Base-by-base conservation (phyloP, 2,113 vertebrate species). In the Gasterosteus aculeatus region DNA sequence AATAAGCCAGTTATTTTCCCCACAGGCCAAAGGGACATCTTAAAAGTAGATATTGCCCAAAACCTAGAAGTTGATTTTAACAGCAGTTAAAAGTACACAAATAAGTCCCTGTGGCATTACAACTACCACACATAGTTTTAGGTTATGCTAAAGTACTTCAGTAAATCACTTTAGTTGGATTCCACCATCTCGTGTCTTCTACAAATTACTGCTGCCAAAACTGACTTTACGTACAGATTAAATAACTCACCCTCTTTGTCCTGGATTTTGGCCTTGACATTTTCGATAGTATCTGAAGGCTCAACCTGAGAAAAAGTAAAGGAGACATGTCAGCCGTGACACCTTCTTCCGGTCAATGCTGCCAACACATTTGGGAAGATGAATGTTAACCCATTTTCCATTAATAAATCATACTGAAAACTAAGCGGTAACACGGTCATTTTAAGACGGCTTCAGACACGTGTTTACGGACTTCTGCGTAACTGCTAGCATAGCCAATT, bases 261-360 rank as follows among this genome's bases (percentile, higher is more conserved):
- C 91, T 99, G 98, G 91, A 99, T 99, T 84, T 99, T 99, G 16
- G 96, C 96, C 84, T 99, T 99, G 18, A 99, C 98, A 97, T 99
- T 99, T 93, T 99, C 98, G 66, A 99, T 99, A 1, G 98, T 99
- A 91, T 99, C 98, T 49, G 97, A 99, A 61, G 98, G 97, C 72
- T 99, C 98, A 85, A 99, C 98, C 98, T 99, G 58, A 26, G 19
- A 42, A 6, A 58, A 16, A 57, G 4, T 0, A 15, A 31, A 19
- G 6, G 12, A 9, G 5, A 63, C 26, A 42, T 38, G 39, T 64
- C 9, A 85, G 65, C 0, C 8, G 14, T 12, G 65, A 56, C 15
- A 12, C 44, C 15, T 12, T 57, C 60, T 71, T 75, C 81, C 44
- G 18, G 59, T 46, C 65, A 53, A 4, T 39, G n/a, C 31, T 29